Base-by-base conservation (phyloP, 1,140 invertebrate genomes). In the Ceratitis capitata region DNA sequence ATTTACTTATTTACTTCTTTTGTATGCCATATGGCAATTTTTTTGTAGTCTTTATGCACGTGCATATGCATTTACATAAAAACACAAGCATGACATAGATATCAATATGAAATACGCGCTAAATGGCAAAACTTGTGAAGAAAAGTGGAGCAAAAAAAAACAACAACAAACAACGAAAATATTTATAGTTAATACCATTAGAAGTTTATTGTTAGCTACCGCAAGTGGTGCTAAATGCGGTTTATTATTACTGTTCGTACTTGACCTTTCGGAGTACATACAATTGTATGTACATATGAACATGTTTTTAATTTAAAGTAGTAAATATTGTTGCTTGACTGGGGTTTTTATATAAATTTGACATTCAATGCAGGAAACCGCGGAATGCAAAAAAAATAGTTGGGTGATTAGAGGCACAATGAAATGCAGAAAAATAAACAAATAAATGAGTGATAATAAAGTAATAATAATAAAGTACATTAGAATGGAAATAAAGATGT, bases 241-340 rank as follows among this genome's bases (percentile, higher is more conserved):
- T 47, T 10, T 35, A 78, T 23, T 10, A 26, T 26, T 32, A 78
- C 39, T 10, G 58, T 26, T 32, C 45, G 69, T 78, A 78, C 69
- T 78, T 78, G 69, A 78, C 69, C 69, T 78, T 45, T 78, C 69
- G 9, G 12, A 23, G 69, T 45, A 78, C n/a, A 64, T 64, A 23
- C 6, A 56, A n/a, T n/a, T n/a, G n/a, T n/a, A n/a, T n/a, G n/a
- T n/a, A n/a, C n/a, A n/a, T n/a, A n/a, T n/a, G n/a, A n/a, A n/a
- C n/a, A 5, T 42, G 19, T 14, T 78, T 78, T n/a, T n/a, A n/a
- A 78, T 78, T 78, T 39, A 45, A 42, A 45, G 69, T 39, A 45
- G 39, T 45, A n/a, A n/a, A n/a, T n/a, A n/a, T 23, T 35, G n/a
- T 45, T 10, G n/a, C 16, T 42, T 26, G 19, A n/a, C n/a, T n/a